Base-by-base conservation (phyloP, 2,113 vertebrate species). In the Bufo bufo region DNA sequence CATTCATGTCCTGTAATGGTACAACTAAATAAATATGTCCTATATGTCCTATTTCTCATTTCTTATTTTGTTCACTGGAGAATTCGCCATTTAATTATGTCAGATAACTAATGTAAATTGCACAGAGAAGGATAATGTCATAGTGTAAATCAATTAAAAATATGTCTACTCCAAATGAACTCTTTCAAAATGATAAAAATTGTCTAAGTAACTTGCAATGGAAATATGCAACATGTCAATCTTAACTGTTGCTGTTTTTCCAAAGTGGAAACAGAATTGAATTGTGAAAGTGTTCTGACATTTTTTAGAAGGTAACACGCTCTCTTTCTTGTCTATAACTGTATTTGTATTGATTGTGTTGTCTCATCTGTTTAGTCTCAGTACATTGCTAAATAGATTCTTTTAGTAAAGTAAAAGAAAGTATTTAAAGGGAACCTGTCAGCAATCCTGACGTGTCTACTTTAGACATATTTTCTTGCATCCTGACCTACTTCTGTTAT, bases 121-220 rank as follows among this genome's bases (percentile, higher is more conserved):
- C 47, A 19, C 33, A 5, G 17, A 61, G 56, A 82, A 82, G 16
- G 58, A 82, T 82, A 82, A 82, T 82, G 58, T 63, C 79, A 82
- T 82, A 63, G 79, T 47, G 58, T 82, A 82, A 82, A 82, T 82
- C 79, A 63, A 82, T 82, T 82, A 82, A 82, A 81, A 63, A 82
- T 47, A 63, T 82, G 79, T 82, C 79, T 63, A 19, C 58, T 82
- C 58, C 23, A 82, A 82, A 82, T 63, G 54, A 82, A 82, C 33
- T 47, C 79, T 82, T 82, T 82, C 58, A 82, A 47, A 81, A 81
- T 59, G 63, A 47, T 58, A 63, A 82, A 63, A 63, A 61, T 61
- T 82, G 79, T 33, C 54, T 82, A 47, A 82, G 79, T 82, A 82
- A 82, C 33, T 82, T 63, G 58, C 63, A 82, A 63, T 82, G 79